Percentiles rank a stretch among this genome's conserved stretches.
These are phyloP conservation scores for Clarias magur DNA, from an alignment of 2,113 vertebrate species.

Conservation along the genomic window DNA sequence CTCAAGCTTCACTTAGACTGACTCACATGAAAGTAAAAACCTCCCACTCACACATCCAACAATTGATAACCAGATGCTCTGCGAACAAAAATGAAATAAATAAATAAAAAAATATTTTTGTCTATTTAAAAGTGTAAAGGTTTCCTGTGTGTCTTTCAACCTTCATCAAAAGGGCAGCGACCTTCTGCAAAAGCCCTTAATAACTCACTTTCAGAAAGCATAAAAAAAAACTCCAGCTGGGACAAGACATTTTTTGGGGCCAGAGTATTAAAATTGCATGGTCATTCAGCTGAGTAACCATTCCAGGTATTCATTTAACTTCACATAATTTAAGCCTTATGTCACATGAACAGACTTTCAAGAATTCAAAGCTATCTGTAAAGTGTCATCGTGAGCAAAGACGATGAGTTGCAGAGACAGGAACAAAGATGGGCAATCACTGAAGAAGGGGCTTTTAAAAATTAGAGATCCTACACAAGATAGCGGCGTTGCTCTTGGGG, in stretches of 20 bases:
- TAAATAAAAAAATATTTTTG: too few relatives aligned
- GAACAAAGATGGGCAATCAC: neutral
- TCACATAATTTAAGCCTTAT: conserved; percentile 19
- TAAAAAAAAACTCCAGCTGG: neutral
- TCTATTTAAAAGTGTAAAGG: too few relatives aligned
- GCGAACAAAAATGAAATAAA: neutral
- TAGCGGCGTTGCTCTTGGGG: neutral
- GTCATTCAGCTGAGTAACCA: conserved; percentile 5
- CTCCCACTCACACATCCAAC: neutral
- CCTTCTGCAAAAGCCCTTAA: neutral
- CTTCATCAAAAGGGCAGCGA: neutral
- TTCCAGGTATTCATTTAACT: conserved; percentile 29
- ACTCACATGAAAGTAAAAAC: neutral
- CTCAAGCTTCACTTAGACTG: neutral
- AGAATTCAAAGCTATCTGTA: neutral
- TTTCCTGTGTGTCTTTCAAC: neutral
- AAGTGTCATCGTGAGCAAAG: neutral
- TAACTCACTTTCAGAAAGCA: conserved; percentile 14
- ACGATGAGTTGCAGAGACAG: neutral
- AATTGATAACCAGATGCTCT: neutral
- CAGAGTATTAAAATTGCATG: conserved; percentile 11
- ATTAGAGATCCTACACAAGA: neutral
- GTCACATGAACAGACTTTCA: conserved; percentile 16
- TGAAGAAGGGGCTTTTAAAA: neutral
- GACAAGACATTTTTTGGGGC: neutral